These are phyloP conservation scores for Sebastes reedi DNA, from an alignment of 2,797 vertebrate genomes.

Conservation along the genomic window DNA sequence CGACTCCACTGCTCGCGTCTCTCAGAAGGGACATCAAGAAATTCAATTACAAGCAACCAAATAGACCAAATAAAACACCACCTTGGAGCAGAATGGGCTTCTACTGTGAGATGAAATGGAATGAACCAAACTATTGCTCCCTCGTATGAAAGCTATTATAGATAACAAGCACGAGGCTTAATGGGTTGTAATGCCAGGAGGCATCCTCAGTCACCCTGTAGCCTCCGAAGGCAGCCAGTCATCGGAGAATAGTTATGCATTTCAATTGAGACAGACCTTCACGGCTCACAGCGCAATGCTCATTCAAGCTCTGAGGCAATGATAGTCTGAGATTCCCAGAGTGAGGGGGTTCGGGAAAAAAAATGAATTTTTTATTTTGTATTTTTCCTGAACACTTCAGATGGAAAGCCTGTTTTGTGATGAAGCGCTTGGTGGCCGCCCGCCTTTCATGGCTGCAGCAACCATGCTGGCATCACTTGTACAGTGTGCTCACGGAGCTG, in stretches of 20 bases:
- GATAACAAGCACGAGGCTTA: slow-evolving; percentile 69
- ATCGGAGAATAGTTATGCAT: slow-evolving; percentile 56
- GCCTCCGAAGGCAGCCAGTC: slow-evolving; percentile 45
- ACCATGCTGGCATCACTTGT: background rate
- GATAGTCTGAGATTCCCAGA: slow-evolving; percentile 30
- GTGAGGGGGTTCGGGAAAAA: slow-evolving; percentile 13
- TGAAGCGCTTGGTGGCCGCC: background rate
- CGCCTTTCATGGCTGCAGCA: background rate
- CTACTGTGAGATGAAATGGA: slow-evolving; percentile 63
- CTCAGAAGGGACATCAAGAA: slow-evolving; percentile 47
- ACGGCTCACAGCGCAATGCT: slow-evolving; percentile 41
- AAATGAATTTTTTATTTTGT: slow-evolving; percentile 2
- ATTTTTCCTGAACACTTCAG: background rate
- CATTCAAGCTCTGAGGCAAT: slow-evolving; percentile 31
- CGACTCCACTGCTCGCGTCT: background rate
- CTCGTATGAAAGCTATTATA: slow-evolving; percentile 69
- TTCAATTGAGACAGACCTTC: slow-evolving; percentile 63
- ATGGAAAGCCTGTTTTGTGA: slow-evolving; percentile 27
- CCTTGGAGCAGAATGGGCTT: slow-evolving; percentile 40
- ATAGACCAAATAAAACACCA: slow-evolving; percentile 63
- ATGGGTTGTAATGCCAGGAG: slow-evolving; percentile 60
- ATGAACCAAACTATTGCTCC: slow-evolving; percentile 49
- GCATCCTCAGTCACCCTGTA: slow-evolving; percentile 45
- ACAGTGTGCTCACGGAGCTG: background rate
- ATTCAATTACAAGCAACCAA: slow-evolving; percentile 69